These are phyloP conservation scores for Peucedramus taeniatus DNA, from an alignment of 2,113 vertebrate species.

Conservation along the genomic window DNA sequence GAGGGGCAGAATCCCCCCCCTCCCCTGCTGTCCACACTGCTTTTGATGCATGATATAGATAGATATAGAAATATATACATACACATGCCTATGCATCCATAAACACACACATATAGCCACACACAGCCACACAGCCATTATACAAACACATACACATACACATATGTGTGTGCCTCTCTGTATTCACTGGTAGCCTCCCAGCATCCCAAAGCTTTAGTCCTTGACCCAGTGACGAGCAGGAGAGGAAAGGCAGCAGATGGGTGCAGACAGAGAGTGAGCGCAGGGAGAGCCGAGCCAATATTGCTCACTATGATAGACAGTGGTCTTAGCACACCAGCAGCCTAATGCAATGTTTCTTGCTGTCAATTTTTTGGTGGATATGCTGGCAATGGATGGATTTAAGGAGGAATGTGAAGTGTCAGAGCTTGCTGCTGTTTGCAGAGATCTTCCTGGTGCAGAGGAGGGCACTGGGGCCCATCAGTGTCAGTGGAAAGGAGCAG, in stretches of 20 bases:
- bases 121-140: background rate
- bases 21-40: background rate
- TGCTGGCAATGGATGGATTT: constrained; percentile 18
- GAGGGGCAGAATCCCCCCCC: background rate
- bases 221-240: background rate
- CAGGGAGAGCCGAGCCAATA: constrained; percentile 36
- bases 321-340: constrained; percentile 63
- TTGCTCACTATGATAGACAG: constrained; percentile 60
- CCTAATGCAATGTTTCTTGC: background rate
- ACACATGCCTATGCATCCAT: too few relatives aligned
- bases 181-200: background rate
- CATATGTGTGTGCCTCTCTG: background rate
- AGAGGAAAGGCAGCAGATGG: constrained; percentile 58
- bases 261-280: background rate
- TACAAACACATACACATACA: background rate
- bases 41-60: background rate
- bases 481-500: background rate
- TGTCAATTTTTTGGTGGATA: background rate
- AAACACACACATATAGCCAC: background rate
- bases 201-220: constrained; percentile 5
- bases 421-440: background rate
- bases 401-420: constrained; percentile 15
- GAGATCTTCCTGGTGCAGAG: background rate
- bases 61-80: background rate
- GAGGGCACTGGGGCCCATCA: background rate